Conservation (phyloP, 1,140 invertebrate species). For the Stenopsyche tienmushanensis region DNA sequence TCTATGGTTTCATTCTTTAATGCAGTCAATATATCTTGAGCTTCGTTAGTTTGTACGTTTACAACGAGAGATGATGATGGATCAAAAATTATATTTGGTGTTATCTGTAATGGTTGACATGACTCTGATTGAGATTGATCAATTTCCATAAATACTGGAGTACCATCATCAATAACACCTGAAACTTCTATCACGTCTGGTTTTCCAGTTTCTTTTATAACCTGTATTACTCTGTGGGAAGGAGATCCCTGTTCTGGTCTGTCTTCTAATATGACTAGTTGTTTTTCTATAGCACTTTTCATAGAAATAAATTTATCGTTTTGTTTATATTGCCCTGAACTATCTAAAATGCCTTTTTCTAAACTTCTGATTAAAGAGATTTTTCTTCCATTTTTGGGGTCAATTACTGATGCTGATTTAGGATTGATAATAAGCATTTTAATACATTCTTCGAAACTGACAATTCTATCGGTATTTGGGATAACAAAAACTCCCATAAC, state of each 20-base stretch:
- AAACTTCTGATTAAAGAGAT: conserved; percentile 73
- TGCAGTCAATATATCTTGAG: conserved; percentile 68
- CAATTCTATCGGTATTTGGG: conserved; percentile 79
- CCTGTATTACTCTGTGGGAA: conserved; percentile 61
- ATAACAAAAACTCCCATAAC: conserved; percentile 82
- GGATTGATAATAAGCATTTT: conserved; percentile 82
- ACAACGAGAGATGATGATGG: conserved; percentile 71
- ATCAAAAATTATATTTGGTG: conserved; percentile 72
- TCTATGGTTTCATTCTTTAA: conserved; percentile 68
- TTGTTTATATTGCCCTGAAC: conserved; percentile 70
- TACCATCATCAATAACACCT: conserved; percentile 48
- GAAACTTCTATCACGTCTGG: conserved; percentile 69
- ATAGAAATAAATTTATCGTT: conserved; percentile 65
- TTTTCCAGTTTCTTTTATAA: conserved; percentile 63
- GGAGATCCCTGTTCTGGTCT: conserved; percentile 53
- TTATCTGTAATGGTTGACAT: conserved; percentile 68
- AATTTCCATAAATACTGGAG: conserved; percentile 51
- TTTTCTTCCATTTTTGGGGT: conserved; percentile 68
- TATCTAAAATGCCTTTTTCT: conserved; percentile 76
- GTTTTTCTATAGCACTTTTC: conserved; percentile 74
- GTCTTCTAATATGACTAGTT: conserved; percentile 64
- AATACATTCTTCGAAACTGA: conserved; percentile 87
- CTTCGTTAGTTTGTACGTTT: conserved; percentile 68
- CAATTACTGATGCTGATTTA: conserved; percentile 74
- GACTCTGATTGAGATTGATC: conserved; percentile 52